A percentile compares a stretch with the other conserved stretches of the same genome.
Conservation (phyloP, 2,797 vertebrate genomes). For the Gambusia yucatana region DNA sequence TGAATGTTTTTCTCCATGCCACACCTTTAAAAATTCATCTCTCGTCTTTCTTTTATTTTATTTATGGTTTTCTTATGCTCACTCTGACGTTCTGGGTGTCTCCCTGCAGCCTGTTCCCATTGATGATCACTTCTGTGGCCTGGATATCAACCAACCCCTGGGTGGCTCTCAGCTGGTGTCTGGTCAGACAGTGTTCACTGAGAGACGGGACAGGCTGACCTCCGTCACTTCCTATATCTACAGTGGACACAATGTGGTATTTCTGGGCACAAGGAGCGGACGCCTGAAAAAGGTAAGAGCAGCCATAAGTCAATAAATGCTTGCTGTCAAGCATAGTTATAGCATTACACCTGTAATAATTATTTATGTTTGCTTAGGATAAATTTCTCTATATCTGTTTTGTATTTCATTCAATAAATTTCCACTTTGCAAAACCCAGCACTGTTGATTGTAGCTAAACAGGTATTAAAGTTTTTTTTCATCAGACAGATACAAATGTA, state of each 20-base stretch:
- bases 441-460: not conserved
- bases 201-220: slow-evolving; percentile 90
- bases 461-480: not conserved
- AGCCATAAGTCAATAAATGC: not conserved
- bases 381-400: not conserved
- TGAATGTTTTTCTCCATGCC: not conserved
- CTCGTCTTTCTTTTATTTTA: slow-evolving; percentile 2
- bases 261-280: slow-evolving; percentile 91
- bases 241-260: slow-evolving; percentile 91
- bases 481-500: not conserved
- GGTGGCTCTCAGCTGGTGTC: slow-evolving; percentile 91
- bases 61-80: slow-evolving; percentile 22
- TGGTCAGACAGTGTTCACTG: slow-evolving; percentile 86
- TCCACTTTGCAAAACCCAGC: not conserved
- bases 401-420: not conserved
- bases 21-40: slow-evolving; percentile 6
- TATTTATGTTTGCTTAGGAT: not conserved
- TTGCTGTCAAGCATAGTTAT: not conserved
- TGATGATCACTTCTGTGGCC: slow-evolving; percentile 94
- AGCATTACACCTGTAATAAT: not conserved
- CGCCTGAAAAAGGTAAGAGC: slow-evolving; percentile 91
- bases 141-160: slow-evolving; percentile 95
- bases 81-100: slow-evolving; percentile 14
- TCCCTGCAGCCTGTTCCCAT: slow-evolving; percentile 91
- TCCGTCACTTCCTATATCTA: slow-evolving; percentile 93